Percentiles rank a stretch among this genome's conserved stretches.
Conservation (phyloP, 2,113 vertebrate species). For the Clupea harengus region DNA sequence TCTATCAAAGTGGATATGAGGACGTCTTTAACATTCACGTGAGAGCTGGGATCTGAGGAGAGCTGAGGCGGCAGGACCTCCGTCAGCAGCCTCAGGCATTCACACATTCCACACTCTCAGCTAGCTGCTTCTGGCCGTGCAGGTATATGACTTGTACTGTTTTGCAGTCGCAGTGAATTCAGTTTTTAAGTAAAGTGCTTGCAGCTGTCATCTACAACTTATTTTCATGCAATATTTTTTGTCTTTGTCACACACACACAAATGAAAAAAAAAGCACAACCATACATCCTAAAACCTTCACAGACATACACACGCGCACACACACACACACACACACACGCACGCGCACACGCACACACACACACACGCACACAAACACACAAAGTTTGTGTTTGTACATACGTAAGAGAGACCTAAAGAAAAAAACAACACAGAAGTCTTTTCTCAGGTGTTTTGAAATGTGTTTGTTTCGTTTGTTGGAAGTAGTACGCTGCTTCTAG, state of each 20-base stretch:
- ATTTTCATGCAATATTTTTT: slow-evolving; percentile 20
- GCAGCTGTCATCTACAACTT: slow-evolving; percentile 8
- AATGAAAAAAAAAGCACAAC: background rate
- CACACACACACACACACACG: background rate
- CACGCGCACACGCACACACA: slow-evolving; percentile 14
- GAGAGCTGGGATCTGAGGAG: background rate
- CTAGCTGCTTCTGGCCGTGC: background rate
- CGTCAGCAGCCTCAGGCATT: background rate
- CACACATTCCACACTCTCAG: background rate
- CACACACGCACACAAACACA: slow-evolving; percentile 14
- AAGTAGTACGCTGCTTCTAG: background rate
- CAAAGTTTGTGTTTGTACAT: slow-evolving; percentile 2
- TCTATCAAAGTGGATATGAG: background rate
- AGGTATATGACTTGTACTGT: background rate
- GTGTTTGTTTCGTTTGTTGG: background rate
- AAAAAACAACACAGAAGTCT: background rate
- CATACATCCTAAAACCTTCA: background rate
- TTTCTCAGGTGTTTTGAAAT: background rate
- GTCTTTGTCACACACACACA: background rate
- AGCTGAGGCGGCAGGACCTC: background rate
- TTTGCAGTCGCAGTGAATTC: background rate
- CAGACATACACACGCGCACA: background rate
- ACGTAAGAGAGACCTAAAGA: background rate
- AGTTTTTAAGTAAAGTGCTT: slow-evolving; percentile 32
- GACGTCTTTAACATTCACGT: background rate